These are phyloP conservation scores for Drosophila ironensis DNA, from an alignment of 1,140 invertebrate genomes.

Conservation along the genomic window DNA sequence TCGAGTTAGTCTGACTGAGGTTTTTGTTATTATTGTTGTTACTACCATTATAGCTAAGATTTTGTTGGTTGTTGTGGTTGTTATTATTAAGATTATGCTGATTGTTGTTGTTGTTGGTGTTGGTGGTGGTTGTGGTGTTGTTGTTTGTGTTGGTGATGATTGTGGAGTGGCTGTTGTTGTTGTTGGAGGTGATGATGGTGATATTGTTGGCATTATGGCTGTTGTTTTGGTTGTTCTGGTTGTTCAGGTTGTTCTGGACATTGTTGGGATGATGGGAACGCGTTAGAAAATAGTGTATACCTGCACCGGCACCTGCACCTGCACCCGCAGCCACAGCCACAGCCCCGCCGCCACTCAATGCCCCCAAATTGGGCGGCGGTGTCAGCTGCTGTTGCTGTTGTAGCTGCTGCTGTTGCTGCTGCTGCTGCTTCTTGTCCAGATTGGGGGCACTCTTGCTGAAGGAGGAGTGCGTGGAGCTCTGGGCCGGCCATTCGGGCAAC, in stretches of 20 bases:
- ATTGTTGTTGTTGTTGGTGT: constrained; percentile 23
- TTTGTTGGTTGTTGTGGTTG: constrained; percentile 27
- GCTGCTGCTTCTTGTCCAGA: constrained; percentile 87
- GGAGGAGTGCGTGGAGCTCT: constrained; percentile 81
- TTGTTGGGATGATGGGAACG: constrained; percentile 37
- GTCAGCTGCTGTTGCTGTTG: constrained; percentile 35
- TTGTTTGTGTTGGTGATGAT: background rate
- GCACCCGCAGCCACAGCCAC: constrained; percentile 25
- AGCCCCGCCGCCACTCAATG: background rate
- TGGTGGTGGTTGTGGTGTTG: constrained; percentile 24
- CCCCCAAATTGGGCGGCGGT: constrained; percentile 26
- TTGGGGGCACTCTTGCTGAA: constrained; percentile 88
- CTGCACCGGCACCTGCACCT: constrained; percentile 49
- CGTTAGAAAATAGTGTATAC: constrained; percentile 67
- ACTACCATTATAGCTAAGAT: constrained; percentile 11
- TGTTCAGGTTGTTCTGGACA: too few species aligned
- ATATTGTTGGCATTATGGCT: constrained; percentile 16
- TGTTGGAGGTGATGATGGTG: constrained; percentile 1
- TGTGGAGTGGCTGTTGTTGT: constrained; percentile 10
- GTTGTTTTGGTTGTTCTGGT: constrained; percentile 36
- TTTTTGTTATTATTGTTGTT: constrained; percentile 34
- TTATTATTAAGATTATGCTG: constrained; percentile 19
- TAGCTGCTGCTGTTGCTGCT: constrained; percentile 8
- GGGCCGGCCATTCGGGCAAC: constrained; percentile 74
- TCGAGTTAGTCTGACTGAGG: constrained; percentile 49